These are phyloP conservation scores for Caenorhabditis sulstoni DNA, from an alignment of 2,888 invertebrate genomes.

Conservation along the genomic window DNA sequence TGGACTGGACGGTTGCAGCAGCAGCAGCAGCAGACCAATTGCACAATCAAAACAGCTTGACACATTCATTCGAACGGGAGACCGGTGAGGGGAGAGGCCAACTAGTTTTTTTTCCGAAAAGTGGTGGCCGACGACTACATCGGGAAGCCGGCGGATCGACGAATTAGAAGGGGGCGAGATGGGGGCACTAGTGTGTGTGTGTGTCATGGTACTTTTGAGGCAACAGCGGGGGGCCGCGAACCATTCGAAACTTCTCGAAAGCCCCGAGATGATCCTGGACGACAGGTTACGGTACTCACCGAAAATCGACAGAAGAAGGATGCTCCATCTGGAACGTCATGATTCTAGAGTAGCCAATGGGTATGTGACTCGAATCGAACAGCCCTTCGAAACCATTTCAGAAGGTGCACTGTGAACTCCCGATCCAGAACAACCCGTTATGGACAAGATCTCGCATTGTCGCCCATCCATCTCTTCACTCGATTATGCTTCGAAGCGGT, in stretches of 20 bases:
- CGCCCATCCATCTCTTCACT: not conserved
- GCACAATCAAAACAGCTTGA: conserved; percentile 53
- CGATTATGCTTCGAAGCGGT: conserved; percentile 7
- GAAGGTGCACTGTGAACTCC: too few relatives aligned
- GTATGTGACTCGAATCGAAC: too few relatives aligned
- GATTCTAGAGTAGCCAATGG: too few relatives aligned
- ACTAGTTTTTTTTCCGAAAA: conserved; percentile 33
- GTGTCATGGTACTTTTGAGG: conserved; percentile 7
- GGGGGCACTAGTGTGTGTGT: conserved; percentile 1
- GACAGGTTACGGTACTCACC: too few relatives aligned
- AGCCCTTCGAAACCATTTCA: too few relatives aligned
- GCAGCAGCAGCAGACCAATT: not conserved
- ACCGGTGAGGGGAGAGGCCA: not conserved
- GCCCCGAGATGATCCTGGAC: too few relatives aligned
- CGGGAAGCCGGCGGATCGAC: conserved; percentile 21
- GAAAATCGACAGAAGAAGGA: too few relatives aligned
- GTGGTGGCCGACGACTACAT: conserved; percentile 19
- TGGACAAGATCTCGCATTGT: not conserved
- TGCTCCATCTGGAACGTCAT: too few relatives aligned
- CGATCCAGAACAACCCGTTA: not conserved
- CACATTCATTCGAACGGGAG: conserved; percentile 23
- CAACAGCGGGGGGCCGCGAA: not conserved
- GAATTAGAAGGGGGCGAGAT: conserved; percentile 12
- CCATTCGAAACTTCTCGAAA: too few relatives aligned
- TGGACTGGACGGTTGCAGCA: conserved; percentile 3